Conservation (phyloP, 2,113 vertebrate genomes). For the Noturus placidus region DNA sequence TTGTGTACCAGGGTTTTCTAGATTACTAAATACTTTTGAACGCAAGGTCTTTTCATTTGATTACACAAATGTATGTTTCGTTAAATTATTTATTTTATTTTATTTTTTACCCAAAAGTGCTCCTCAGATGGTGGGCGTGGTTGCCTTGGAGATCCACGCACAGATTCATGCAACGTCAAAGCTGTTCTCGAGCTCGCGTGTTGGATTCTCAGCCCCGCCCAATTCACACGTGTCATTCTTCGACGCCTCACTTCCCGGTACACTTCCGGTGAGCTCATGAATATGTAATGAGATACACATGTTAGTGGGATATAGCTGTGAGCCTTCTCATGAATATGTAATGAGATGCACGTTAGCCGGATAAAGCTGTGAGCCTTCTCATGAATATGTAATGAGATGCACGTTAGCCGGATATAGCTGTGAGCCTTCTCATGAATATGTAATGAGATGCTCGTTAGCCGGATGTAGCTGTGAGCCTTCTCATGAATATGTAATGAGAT, state of each 20-base stretch:
- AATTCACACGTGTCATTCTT: slow-evolving; percentile 95
- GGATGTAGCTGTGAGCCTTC: too few species aligned
- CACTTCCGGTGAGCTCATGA: slow-evolving; percentile 85
- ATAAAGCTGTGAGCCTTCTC: too few species aligned
- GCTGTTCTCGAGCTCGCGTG: slow-evolving; percentile 88
- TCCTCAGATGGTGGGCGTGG: slow-evolving; percentile 80
- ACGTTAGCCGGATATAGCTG: background rate
- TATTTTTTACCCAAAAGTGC: slow-evolving; percentile 64
- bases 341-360: background rate
- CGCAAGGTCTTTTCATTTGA: background rate
- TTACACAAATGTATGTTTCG: background rate
- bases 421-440: background rate
- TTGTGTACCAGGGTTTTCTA: background rate
- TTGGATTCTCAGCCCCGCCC: slow-evolving; percentile 86
- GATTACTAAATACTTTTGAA: background rate
- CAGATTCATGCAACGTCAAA: slow-evolving; percentile 93
- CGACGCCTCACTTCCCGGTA: slow-evolving; percentile 94
- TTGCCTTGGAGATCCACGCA: slow-evolving; percentile 94
- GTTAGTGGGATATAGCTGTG: background rate
- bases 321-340: background rate
- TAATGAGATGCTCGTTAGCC: background rate
- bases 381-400: background rate
- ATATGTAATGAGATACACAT: background rate
- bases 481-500: background rate
- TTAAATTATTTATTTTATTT: background rate